phyloP scores from a whole-genome alignment of 2,113 vertebrate genomes.

The Rhagologus leucostigma region DNA sequence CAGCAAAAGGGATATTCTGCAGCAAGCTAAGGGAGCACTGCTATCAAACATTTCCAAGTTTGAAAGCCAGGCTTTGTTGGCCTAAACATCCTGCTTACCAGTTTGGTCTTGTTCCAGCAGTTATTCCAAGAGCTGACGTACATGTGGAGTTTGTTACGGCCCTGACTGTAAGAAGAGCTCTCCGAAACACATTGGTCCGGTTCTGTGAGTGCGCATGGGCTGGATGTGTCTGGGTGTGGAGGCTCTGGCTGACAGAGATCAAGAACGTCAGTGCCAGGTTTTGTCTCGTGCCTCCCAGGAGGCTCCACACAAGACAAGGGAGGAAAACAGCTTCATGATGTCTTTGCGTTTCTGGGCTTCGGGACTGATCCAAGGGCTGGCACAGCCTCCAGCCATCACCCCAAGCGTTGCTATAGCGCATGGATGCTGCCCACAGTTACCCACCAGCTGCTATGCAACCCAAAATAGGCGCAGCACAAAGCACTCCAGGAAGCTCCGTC shows the following conservation, averaged over 20 bases:
- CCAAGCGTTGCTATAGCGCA: slow-evolving; percentile 39
- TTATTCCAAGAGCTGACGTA: background rate
- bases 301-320: background rate
- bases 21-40: background rate
- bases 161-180: background rate
- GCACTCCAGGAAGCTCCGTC: slow-evolving; percentile 33
- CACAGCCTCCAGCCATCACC: background rate
- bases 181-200: background rate
- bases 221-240: background rate
- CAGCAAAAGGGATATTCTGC: background rate
- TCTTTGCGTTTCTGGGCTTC: background rate
- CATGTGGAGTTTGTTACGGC: background rate
- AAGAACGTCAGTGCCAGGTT: background rate
- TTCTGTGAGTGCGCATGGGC: background rate
- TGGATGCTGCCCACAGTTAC: slow-evolving; percentile 26
- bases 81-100: background rate
- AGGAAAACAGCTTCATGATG: background rate
- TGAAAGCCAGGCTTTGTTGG: background rate
- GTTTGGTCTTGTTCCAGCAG: background rate
- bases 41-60: background rate
- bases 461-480: slow-evolving; percentile 35
- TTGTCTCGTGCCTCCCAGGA: slow-evolving; percentile 4
- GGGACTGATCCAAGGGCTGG: background rate
- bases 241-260: background rate
- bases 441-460: slow-evolving; percentile 55